Evolutionary conservation across 2,113 vertebrate species (phyloP).

Genomic region (Bos taurus): ARS-UCD2.0 NC_037331.1:89041001-89041500

Average conservation of each 20-base stretch:
- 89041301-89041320: background rate
- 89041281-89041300: background rate
- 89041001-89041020: background rate
- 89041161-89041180: background rate
- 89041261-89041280: background rate
- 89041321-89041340: background rate
- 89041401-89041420: background rate
- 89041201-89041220: background rate
- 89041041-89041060: background rate
- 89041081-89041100: background rate
- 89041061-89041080: background rate
- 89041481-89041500: background rate
- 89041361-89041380: background rate
- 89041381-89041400: background rate
- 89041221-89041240: background rate
- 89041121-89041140: background rate
- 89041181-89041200: background rate
- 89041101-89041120: background rate
- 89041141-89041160: background rate
- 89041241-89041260: background rate
- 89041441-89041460: background rate
- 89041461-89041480: background rate
- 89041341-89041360: background rate
- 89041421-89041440: background rate
- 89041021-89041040: background rate